Conservation (phyloP, 2,888 invertebrate genomes). For the Acrobasis suavella region DNA sequence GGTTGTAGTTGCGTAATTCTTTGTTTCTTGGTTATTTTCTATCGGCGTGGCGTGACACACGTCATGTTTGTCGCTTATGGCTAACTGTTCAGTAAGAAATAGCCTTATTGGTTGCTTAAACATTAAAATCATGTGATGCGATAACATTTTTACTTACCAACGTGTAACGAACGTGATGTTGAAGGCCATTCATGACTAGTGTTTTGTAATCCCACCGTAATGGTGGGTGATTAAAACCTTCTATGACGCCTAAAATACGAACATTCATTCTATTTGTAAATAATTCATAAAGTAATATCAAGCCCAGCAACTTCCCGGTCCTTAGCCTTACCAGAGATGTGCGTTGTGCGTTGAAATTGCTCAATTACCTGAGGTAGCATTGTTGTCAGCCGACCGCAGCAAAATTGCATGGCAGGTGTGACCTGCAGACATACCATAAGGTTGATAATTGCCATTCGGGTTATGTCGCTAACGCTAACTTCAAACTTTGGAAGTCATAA, state of each 20-base stretch:
- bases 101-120: constrained; percentile 40
- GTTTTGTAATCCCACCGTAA: constrained; percentile 2
- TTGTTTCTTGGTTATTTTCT: constrained; percentile 53
- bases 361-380: constrained; percentile 67
- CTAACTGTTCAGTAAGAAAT: constrained; percentile 36
- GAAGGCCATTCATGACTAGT: constrained; percentile 39
- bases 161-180: constrained; percentile 25
- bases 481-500: neutral
- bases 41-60: constrained; percentile 55
- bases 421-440: constrained; percentile 41
- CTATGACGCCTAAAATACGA: neutral
- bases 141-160: constrained; percentile 40
- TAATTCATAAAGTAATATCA: constrained; percentile 27
- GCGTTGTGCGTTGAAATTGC: constrained; percentile 63
- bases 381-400: constrained; percentile 71
- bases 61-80: constrained; percentile 46
- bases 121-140: constrained; percentile 37
- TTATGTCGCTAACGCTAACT: neutral
- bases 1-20: constrained; percentile 45
- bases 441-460: neutral
- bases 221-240: neutral
- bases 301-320: constrained; percentile 58
- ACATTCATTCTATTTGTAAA: neutral
- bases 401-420: constrained; percentile 66
- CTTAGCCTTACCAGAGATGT: constrained; percentile 70